Base-by-base conservation (phyloP, 2,797 vertebrate genomes). In the Distichodus sexfasciatus region DNA sequence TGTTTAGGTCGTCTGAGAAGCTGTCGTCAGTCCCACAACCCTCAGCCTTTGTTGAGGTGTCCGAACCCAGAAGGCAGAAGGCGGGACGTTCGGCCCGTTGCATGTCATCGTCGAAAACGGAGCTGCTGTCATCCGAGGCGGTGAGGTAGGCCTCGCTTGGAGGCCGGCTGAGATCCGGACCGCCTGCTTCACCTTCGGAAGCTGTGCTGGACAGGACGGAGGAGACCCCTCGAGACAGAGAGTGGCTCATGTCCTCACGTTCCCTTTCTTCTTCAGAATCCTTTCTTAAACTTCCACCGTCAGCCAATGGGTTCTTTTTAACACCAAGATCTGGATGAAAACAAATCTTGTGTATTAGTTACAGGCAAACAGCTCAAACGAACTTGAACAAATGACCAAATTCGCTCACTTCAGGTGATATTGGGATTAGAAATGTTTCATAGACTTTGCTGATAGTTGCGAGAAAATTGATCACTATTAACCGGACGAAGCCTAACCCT, bases 121-220 rank as follows among this genome's bases (percentile, higher is more conserved):
- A 96, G 83, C 94, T 95, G 82, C 94, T 98, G 86, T 98, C 95
- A 14, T 98, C 96, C 0, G 96, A 97, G 3, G 94, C 93, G 0
- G 95, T 96, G 79, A 95, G 85, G 80, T 94, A 95, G 23, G 90
- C 89, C 74, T 98, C 95, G 8, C 94, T 97, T 35, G 89, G 84
- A 19, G 91, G 81, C 21, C 90, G 91, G 75, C 92, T 91, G 62
- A 90, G 89, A 63, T 77, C 81, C 29, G 82, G 72, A 0, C 87
- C 91, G 31, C 82, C 87, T 26, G 71, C 76, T 0, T 92, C 92
- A 6, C 91, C 91, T 75, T 94, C 93, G 0, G 91, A 92, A 0
- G 89, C 91, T 58, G 90, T 87, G 9, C 89, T 90, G 64, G 93
- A 93, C 24, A 93, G 84, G 10, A 88, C 85, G 0, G 93, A 92